Conservation (phyloP, 2,113 vertebrate genomes). For the Rhinoptilus africanus region DNA sequence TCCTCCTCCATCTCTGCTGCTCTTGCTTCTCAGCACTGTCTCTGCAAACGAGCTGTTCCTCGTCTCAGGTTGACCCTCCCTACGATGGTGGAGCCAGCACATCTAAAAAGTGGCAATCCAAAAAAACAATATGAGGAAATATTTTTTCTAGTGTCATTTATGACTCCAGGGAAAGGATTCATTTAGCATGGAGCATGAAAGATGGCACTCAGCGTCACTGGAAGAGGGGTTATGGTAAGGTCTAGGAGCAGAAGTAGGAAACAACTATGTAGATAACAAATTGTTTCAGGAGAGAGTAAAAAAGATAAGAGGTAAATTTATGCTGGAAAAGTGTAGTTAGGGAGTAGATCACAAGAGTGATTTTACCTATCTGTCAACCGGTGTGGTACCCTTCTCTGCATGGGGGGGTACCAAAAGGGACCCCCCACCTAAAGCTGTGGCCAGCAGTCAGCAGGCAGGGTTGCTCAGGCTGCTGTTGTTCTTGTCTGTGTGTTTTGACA, state of each 20-base stretch:
- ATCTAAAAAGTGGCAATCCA: neutral
- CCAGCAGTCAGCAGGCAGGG: neutral
- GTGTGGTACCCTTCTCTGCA: neutral
- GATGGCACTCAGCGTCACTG: neutral
- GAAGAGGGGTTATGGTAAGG: neutral
- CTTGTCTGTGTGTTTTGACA: neutral
- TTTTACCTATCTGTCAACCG: neutral
- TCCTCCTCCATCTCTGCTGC: neutral
- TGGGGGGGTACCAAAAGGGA: neutral
- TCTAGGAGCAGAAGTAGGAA: neutral
- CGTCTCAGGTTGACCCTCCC: neutral
- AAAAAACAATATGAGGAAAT: neutral
- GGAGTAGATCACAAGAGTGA: neutral
- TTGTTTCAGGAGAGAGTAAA: neutral
- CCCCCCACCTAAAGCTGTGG: neutral
- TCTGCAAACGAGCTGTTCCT: neutral
- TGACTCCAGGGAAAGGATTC: neutral
- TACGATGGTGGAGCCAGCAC: neutral
- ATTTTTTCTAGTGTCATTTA: neutral
- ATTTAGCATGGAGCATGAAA: neutral
- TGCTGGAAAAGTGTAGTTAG: neutral
- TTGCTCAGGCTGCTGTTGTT: neutral
- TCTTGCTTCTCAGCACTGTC: neutral
- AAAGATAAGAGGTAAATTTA: neutral
- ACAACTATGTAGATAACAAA: neutral